A percentile compares a stretch with the other conserved stretches of the same genome.
Conservation (phyloP, 2,888 invertebrate species). For the Tupiocoris notatus region DNA sequence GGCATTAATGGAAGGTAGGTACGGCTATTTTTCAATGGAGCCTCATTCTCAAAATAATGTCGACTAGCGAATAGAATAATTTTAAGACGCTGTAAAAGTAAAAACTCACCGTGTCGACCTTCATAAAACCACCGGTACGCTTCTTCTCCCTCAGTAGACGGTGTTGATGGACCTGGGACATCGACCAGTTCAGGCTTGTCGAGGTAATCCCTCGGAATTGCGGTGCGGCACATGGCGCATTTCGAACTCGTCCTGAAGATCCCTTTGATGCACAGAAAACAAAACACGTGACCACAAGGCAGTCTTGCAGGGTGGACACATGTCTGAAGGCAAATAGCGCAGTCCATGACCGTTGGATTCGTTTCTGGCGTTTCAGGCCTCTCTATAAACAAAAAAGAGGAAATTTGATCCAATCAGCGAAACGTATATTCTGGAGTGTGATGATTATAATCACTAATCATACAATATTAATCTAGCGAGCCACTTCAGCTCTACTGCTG, state of each 20-base stretch:
- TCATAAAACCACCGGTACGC: constrained; percentile 95
- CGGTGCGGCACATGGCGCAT: constrained; percentile 91
- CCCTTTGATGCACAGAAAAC: constrained; percentile 93
- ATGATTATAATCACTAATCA: no score
- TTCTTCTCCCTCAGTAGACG: constrained; percentile 59
- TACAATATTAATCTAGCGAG: no score
- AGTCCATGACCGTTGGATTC: constrained; percentile 60
- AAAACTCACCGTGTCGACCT: constrained; percentile 77
- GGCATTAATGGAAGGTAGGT: no score
- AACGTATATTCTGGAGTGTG: neutral
- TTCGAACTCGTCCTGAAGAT: constrained; percentile 80
- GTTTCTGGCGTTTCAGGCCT: constrained; percentile 1
- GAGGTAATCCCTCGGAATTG: constrained; percentile 84
- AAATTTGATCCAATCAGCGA: neutral
- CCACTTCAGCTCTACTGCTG: no score
- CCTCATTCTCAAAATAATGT: no score
- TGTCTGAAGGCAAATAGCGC: constrained; percentile 87
- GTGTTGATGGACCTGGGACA: constrained; percentile 53
- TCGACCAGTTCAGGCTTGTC: constrained; percentile 79
- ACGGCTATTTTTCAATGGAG: no score
- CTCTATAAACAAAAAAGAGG: neutral
- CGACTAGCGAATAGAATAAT: no score
- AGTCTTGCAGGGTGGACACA: constrained; percentile 89
- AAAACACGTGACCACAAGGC: constrained; percentile 94
- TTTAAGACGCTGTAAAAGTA: no score